A percentile compares a stretch with the other conserved stretches of the same genome.
These are phyloP conservation scores for Folsomia manolachei DNA, from an alignment of 2,888 invertebrate genomes.

Conservation along the genomic window DNA sequence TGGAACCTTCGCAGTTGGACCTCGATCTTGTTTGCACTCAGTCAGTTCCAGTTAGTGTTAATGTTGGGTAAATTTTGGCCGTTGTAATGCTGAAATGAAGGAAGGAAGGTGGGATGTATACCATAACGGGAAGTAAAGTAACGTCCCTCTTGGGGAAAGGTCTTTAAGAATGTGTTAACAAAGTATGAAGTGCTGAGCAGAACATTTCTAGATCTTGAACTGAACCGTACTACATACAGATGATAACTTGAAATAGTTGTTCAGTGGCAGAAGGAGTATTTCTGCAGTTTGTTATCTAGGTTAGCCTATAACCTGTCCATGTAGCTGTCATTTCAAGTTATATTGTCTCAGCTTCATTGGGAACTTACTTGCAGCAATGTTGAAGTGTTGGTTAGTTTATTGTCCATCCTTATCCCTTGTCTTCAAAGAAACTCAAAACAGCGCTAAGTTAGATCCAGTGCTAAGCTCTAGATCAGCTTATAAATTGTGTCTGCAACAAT, in stretches of 20 bases:
- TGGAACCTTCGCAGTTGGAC: background rate
- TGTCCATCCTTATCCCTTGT: background rate
- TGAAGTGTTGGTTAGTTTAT: background rate
- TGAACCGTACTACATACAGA: background rate
- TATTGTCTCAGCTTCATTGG: background rate
- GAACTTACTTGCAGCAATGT: background rate
- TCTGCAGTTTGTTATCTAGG: too few species aligned
- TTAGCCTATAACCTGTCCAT: too few species aligned
- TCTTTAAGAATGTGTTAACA: constrained; percentile 2
- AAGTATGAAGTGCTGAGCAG: background rate
- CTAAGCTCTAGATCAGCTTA: too few species aligned
- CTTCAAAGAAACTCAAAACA: background rate
- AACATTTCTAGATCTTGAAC: background rate
- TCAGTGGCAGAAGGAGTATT: too few species aligned
- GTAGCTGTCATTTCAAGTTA: background rate
- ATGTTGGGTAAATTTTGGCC: background rate
- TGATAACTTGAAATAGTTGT: too few species aligned
- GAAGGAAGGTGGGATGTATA: background rate
- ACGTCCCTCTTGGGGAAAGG: constrained; percentile 4
- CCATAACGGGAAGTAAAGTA: background rate
- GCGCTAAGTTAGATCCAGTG: too few species aligned
- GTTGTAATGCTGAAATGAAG: background rate
- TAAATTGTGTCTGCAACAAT: too few species aligned
- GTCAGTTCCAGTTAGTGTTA: background rate
- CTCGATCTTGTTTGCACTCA: background rate